Percentiles rank a stretch among this genome's conserved stretches.
These are phyloP conservation scores for Ethmia dodecea DNA, from an alignment of 2,888 invertebrate genomes.

Conservation along the genomic window DNA sequence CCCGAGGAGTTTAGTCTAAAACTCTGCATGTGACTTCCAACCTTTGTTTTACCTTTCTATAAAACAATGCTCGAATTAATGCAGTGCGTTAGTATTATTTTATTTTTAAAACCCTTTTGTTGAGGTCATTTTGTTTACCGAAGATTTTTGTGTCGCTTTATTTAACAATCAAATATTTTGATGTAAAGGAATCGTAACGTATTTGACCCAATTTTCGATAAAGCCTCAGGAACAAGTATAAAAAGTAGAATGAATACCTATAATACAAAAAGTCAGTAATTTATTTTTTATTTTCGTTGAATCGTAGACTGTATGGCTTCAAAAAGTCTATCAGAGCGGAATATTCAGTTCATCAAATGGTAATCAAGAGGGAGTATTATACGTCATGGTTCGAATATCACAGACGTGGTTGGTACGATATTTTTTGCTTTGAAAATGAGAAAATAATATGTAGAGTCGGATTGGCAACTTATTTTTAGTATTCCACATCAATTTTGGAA, in stretches of 20 bases:
- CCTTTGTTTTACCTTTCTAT: conserved; percentile 59
- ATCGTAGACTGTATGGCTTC: conserved; percentile 49
- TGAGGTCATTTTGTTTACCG: no score
- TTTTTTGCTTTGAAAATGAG: conserved; percentile 51
- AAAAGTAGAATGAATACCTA: conserved; percentile 5
- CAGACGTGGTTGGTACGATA: conserved; percentile 45
- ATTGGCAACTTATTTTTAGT: no score
- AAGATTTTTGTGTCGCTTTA: no score
- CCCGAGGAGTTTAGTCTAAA: conserved; percentile 56
- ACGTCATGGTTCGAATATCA: conserved; percentile 73
- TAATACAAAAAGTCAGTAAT: conserved; percentile 42
- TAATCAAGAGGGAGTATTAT: conserved; percentile 67
- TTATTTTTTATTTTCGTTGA: conserved; percentile 45
- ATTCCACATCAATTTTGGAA: no score
- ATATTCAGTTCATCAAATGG: conserved; percentile 70
- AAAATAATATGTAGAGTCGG: conserved; percentile 27
- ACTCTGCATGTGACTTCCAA: conserved; percentile 73
- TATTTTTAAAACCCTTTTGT: no score
- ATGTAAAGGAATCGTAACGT: no score
- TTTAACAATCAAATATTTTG: no score
- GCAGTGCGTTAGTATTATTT: no score
- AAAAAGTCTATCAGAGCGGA: conserved; percentile 66
- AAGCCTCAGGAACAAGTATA: no score
- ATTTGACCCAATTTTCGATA: no score
- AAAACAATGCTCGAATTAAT: conserved; percentile 63